Conservation (phyloP, 2,113 vertebrate species). For the Dicaeum eximium region DNA sequence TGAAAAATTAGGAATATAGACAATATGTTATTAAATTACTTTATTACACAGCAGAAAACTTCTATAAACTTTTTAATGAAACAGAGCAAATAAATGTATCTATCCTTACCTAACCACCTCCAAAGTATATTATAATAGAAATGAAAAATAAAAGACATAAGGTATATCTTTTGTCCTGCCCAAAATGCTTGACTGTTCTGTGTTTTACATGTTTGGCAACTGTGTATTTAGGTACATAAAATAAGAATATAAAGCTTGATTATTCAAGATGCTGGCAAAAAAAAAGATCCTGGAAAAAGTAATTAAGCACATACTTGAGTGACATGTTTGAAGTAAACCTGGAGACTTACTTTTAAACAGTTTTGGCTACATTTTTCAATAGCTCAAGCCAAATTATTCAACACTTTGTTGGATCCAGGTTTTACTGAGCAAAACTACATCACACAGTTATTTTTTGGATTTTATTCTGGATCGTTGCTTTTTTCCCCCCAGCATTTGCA, state of each 20-base stretch:
- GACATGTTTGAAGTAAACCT: not conserved
- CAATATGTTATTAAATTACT: not conserved
- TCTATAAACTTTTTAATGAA: not conserved
- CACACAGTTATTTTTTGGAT: not conserved
- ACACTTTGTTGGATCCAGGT: rapidly evolving
- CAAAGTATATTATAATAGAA: not conserved
- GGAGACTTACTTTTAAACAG: not conserved
- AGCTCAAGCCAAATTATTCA: slow-evolving; percentile 2
- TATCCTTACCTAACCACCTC: not conserved
- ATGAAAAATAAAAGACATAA: not conserved
- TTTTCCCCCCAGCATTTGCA: not conserved
- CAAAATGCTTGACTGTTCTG: not conserved
- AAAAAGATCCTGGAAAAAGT: not conserved
- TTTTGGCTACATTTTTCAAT: not conserved
- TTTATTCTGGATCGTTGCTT: not conserved
- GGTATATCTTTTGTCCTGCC: not conserved
- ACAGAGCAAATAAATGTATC: not conserved
- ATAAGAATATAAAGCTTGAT: not conserved
- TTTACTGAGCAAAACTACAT: not conserved
- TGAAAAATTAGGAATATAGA: not conserved
- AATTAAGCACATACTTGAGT: slow-evolving; percentile 7
- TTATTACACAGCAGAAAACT: not conserved
- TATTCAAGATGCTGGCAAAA: not conserved
- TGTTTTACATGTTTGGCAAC: not conserved
- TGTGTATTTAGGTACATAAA: not conserved